phyloP scores from a whole-genome alignment of 2,113 vertebrate species.

The Emydocephalus ijimae region DNA sequence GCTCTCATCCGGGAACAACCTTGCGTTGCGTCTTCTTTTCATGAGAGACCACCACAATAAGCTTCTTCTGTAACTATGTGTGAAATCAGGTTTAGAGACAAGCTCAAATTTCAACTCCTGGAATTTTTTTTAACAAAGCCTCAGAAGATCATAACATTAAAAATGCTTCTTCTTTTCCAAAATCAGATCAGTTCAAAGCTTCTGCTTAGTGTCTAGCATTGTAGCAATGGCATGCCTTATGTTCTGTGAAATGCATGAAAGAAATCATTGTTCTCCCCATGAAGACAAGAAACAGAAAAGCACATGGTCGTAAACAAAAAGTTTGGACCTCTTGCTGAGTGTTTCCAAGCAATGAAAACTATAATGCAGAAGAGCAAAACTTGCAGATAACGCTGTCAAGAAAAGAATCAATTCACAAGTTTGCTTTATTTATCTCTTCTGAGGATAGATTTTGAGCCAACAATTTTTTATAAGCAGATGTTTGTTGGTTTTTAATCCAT shows the following conservation, averaged over 20 bases:
- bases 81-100: conserved; percentile 25
- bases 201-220: conserved; percentile 12
- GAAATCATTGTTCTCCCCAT: not conserved
- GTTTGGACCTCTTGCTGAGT: not conserved
- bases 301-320: not conserved
- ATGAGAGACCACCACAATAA: not conserved
- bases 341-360: not conserved
- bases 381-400: not conserved
- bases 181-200: conserved; percentile 16
- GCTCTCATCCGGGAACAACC: too few species aligned
- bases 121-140: not conserved
- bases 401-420: not conserved
- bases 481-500: not conserved
- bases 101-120: conserved; percentile 7
- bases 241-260: conserved; percentile 2
- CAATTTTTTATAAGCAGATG: not conserved
- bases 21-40: too few species aligned
- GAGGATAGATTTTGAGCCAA: not conserved
- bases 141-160: conserved; percentile 18
- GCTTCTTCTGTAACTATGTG: not conserved
- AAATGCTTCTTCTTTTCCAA: conserved; percentile 16
- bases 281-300: not conserved
- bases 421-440: not conserved
- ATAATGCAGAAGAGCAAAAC: not conserved
- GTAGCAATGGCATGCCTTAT: conserved; percentile 21